Percentiles rank a stretch among this genome's conserved stretches.
These are phyloP conservation scores for Ataeniobius toweri DNA, from an alignment of 2,797 vertebrate genomes.

Conservation along the genomic window DNA sequence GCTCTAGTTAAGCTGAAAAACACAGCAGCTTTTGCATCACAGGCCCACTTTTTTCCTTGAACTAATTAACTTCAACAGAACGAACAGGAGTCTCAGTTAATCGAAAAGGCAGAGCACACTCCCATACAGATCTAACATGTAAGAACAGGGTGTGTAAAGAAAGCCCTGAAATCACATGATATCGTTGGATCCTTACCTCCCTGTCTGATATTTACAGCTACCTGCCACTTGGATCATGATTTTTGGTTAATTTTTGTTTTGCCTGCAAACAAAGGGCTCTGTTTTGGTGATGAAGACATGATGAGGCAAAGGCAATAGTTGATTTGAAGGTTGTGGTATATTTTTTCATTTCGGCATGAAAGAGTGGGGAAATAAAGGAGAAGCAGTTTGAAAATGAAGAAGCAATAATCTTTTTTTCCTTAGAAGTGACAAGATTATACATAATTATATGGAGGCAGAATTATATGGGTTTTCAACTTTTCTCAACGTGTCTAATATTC, in stretches of 20 bases:
- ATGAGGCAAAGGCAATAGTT: neutral
- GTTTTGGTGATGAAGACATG: neutral
- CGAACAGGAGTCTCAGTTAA: constrained; percentile 10
- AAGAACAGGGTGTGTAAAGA: neutral
- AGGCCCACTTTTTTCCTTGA: constrained; percentile 3
- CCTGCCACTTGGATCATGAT: neutral
- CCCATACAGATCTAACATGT: constrained; percentile 7
- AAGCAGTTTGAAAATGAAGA: neutral
- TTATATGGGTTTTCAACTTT: neutral
- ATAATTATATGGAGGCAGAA: neutral
- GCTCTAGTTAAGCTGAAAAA: neutral
- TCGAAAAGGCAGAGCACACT: constrained; percentile 2
- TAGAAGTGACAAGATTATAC: neutral
- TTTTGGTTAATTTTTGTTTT: neutral
- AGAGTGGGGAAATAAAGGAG: neutral
- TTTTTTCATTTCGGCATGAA: neutral
- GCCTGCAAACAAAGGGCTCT: neutral
- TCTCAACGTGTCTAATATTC: neutral
- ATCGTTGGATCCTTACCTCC: neutral
- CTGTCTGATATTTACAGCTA: neutral
- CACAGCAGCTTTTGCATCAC: constrained; percentile 1
- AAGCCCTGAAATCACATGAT: neutral
- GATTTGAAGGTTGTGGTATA: neutral
- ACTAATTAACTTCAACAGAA: constrained; percentile 18
- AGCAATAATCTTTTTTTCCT: neutral